Base-by-base conservation (phyloP, 2,797 vertebrate species). In the Lates japonicus region DNA sequence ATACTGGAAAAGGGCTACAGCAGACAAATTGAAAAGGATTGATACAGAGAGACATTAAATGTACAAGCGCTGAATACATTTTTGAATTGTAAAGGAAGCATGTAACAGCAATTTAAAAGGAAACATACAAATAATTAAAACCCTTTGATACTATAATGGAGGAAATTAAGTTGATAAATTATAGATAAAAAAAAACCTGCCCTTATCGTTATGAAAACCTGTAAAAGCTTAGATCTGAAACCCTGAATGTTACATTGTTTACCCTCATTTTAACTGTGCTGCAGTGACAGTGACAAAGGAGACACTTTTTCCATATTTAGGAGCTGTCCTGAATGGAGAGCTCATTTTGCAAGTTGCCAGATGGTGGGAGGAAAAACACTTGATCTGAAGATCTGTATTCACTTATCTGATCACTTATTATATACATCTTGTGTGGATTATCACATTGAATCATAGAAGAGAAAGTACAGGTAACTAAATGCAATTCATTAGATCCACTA, bases 401-500 rank as follows among this genome's bases (percentile, higher is more conserved):
- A 58, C 55, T 19, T 63, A 51, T 69, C 31, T 69, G 48, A 59
- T 46, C 5, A 1, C 31, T 57, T 31, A 42, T 73, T 49, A 49
- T 49, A n/a, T 49, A 20, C n/a, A 19, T 29, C 49, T 52, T 52
- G 11, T 4, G n/a, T 25, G 22, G 22, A 64, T 60, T 52, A 62
- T 25, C 39, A 59, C 7, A 0, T 48, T 44, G 62, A 44, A n/a
- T 31, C 12, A 22, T 16, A 12, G 48, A 62, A 22, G 55, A 71
- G 20, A 74, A 70, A 76, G 35, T 42, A 19, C 48, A 76, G 49
- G 70, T 76, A 39, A 39, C 33, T 62, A 31, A 75, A 51, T n/a
- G n/a, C 20, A 70, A 77, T 78, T 37, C 35, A 65, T 74, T 68
- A 76, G 42, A 68, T 65, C 41, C 61, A 74, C 46, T 49, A 70